phyloP scores from a whole-genome alignment of 2,113 vertebrate genomes.

The Ageneiosus marmoratus region DNA sequence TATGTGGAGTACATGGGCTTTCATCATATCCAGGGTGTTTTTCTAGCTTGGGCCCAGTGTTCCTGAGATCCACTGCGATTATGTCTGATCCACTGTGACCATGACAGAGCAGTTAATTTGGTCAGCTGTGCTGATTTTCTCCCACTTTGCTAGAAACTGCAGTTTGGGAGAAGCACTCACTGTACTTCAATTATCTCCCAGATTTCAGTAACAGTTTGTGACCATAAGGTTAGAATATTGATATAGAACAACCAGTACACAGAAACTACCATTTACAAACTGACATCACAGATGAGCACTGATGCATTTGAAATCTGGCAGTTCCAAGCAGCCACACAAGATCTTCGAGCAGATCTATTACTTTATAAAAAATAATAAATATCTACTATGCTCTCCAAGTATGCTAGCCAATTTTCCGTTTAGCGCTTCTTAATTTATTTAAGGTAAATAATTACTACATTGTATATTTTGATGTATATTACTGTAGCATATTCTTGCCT shows the following conservation, averaged over 20 bases:
- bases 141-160: not conserved
- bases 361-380: slow-evolving; percentile 66
- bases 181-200: not conserved
- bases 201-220: not conserved
- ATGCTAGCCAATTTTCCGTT: slow-evolving; percentile 43
- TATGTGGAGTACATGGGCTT: not conserved
- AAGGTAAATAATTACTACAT: not conserved
- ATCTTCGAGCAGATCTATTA: slow-evolving; percentile 27
- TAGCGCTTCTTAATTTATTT: slow-evolving; percentile 13
- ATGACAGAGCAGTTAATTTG: not conserved
- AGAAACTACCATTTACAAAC: not conserved
- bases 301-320: not conserved
- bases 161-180: not conserved
- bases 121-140: not conserved
- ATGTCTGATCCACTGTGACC: no score
- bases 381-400: slow-evolving; percentile 52
- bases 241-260: not conserved
- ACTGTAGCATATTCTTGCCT: not conserved
- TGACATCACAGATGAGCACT: not conserved
- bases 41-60: not conserved
- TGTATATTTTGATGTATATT: not conserved
- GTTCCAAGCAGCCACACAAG: not conserved
- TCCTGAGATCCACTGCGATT: not conserved
- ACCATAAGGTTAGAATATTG: not conserved
- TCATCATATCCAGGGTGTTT: not conserved